These are phyloP conservation scores for Trinorchestia longiramus DNA, from an alignment of 1,140 invertebrate species.

Conservation along the genomic window DNA sequence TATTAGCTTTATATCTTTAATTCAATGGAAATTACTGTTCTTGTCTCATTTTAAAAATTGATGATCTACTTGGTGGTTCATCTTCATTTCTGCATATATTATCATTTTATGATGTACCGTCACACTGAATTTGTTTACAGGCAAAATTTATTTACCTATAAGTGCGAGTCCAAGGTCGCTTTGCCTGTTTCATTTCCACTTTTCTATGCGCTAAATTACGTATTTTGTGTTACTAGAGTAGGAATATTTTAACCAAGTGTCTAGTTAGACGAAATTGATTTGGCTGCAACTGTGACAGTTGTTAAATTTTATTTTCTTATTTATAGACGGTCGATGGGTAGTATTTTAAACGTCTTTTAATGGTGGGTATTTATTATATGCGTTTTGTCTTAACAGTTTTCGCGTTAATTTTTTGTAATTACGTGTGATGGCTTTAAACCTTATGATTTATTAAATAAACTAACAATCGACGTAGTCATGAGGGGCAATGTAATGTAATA, in stretches of 20 bases:
- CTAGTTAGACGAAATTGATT: background rate
- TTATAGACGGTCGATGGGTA: background rate
- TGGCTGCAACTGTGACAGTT: background rate
- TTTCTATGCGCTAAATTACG: background rate
- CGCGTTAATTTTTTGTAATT: background rate
- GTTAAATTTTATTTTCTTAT: background rate
- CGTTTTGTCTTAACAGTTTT: background rate
- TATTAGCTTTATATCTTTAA: background rate
- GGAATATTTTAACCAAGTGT: background rate
- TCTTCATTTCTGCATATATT: background rate
- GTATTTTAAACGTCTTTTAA: background rate
- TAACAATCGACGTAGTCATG: conserved; percentile 23
- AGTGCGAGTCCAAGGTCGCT: background rate
- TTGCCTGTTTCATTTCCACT: background rate
- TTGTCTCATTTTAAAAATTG: background rate
- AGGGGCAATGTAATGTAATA: conserved; percentile 33
- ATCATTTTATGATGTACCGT: background rate
- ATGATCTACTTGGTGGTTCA: background rate
- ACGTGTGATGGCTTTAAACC: background rate
- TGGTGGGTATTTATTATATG: background rate
- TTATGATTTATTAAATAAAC: conserved; percentile 4
- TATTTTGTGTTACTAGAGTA: background rate
- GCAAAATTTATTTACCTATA: background rate
- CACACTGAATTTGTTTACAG: background rate
- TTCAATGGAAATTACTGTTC: background rate